Conservation (phyloP, 2,797 vertebrate species). For the Pipistrellus pipistrellus region DNA sequence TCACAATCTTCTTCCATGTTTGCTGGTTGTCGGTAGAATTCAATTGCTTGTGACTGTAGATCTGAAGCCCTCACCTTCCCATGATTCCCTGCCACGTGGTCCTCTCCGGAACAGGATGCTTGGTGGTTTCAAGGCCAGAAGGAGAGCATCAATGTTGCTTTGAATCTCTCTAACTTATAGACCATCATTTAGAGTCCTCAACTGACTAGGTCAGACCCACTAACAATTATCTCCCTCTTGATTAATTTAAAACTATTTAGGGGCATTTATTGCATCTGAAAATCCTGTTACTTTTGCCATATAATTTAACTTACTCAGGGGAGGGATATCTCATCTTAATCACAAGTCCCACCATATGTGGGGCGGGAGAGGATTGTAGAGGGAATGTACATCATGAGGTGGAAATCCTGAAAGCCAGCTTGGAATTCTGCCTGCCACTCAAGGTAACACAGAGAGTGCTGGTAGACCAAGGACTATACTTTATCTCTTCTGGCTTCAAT, state of each 20-base stretch:
- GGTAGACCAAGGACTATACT: not conserved
- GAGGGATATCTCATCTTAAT: not conserved
- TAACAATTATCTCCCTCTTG: not conserved
- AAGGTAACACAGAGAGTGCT: not conserved
- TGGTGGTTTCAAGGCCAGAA: not conserved
- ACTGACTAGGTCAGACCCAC: not conserved
- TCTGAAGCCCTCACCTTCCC: not conserved
- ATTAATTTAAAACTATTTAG: not conserved
- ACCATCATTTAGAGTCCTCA: not conserved
- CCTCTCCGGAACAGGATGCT: not conserved
- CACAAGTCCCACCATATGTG: not conserved
- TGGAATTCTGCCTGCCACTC: not conserved
- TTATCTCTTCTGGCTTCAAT: not conserved
- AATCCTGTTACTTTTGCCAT: not conserved
- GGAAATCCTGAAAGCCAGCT: not conserved
- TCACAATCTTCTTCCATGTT: not conserved
- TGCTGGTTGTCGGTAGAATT: not conserved
- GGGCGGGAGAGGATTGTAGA: not conserved
- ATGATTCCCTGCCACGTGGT: not conserved
- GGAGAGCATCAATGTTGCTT: not conserved
- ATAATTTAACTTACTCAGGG: not conserved
- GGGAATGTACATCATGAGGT: not conserved
- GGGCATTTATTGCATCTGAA: not conserved
- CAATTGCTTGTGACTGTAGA: not conserved
- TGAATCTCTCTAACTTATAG: not conserved